Evolutionary conservation across 1,140 invertebrate genomes (phyloP).

Genomic region (Drosophila sulfurigaster): DNA sequence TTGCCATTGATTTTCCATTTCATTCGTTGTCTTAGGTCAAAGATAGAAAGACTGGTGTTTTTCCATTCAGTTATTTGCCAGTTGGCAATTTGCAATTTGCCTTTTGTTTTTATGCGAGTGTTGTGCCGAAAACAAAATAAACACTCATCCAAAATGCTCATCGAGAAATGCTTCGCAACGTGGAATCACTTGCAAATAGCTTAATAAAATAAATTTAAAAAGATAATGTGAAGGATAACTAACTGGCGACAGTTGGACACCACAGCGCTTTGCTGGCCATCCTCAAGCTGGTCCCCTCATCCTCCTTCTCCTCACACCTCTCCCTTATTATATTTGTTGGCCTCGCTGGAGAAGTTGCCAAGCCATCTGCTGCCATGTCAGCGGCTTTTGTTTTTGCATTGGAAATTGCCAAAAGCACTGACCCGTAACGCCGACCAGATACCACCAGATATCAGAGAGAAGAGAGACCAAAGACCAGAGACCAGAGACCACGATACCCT

Average conservation of each 20-base stretch:
- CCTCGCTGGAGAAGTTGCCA: constrained; percentile 14
- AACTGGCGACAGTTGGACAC: constrained; percentile 48
- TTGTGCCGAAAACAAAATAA: constrained; percentile 38
- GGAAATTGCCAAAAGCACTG: constrained; percentile 63
- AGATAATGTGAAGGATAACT: constrained; percentile 26
- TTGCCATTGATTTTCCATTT: constrained; percentile 22
- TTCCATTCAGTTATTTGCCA: background rate
- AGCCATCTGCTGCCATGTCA: constrained; percentile 68
- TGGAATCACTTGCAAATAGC: constrained; percentile 46
- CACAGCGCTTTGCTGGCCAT: background rate
- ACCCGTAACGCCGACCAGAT: constrained; percentile 65
- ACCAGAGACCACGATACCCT: constrained; percentile 27
- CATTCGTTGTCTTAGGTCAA: no score
- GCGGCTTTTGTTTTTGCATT: constrained; percentile 64
- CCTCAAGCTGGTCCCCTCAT: background rate
- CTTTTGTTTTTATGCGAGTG: constrained; percentile 14
- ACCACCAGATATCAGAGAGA: constrained; percentile 36
- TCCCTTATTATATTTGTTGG: no score
- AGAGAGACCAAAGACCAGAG: constrained; percentile 34
- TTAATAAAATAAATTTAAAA: constrained; percentile 51
- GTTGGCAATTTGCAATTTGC: constrained; percentile 24
- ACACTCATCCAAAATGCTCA: constrained; percentile 26
- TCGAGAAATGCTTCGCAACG: constrained; percentile 12
- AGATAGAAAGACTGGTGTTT: background rate
- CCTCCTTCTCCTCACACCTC: no score